These are phyloP conservation scores for Mesocricetus auratus DNA, from an alignment of 2,113 vertebrate genomes.

Conservation along the genomic window DNA sequence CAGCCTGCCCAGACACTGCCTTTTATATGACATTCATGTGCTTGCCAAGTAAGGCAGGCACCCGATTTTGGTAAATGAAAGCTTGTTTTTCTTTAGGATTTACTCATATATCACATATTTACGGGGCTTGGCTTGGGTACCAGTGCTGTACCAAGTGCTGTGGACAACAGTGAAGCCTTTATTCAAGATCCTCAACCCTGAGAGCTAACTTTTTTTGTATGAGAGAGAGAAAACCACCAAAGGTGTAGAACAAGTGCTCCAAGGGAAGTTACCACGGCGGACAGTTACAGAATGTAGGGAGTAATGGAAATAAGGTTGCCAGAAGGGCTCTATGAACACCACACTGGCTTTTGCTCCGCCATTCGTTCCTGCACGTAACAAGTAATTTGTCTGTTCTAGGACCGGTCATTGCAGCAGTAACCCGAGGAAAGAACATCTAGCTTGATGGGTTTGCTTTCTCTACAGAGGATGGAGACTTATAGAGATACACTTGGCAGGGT, in stretches of 20 bases:
- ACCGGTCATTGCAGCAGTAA: too few species aligned
- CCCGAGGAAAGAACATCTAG: neutral
- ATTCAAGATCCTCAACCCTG: neutral
- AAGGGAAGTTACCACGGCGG: neutral
- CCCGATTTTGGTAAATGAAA: conserved; percentile 31
- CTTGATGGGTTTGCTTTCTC: too few species aligned
- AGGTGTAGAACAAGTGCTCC: neutral
- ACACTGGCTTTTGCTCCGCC: neutral
- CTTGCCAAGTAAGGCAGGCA: neutral
- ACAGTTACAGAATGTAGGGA: neutral
- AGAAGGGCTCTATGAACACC: neutral
- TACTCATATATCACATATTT: neutral
- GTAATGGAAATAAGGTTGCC: too few species aligned
- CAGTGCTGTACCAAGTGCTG: neutral
- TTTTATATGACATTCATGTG: neutral
- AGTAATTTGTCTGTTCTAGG: neutral
- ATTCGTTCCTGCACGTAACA: neutral
- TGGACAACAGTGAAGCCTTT: neutral
- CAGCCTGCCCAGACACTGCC: neutral
- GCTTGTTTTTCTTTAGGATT: conserved; percentile 9
- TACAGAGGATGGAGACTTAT: neutral
- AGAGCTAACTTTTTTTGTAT: neutral
- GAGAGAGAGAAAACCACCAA: neutral
- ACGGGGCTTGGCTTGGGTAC: neutral
- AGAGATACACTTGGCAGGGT: accelerated